phyloP scores from a whole-genome alignment of 1,140 invertebrate genomes.

The Drosophila persimilis region DNA sequence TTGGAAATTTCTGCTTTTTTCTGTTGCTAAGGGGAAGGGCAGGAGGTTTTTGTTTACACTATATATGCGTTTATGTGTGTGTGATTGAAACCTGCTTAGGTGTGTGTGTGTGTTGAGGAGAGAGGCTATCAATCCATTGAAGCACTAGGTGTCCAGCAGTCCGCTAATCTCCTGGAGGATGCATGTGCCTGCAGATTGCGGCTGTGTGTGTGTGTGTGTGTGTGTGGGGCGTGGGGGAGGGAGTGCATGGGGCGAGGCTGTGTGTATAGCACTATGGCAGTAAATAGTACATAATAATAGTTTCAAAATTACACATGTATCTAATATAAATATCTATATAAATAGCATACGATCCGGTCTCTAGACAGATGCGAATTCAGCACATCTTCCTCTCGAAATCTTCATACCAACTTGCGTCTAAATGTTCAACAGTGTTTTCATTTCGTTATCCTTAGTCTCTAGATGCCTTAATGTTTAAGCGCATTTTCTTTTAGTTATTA shows the following conservation, averaged over 20 bases:
- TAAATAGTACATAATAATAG: slow-evolving; percentile 71
- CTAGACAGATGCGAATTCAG: slow-evolving; percentile 58
- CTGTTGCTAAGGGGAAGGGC: slow-evolving; percentile 8
- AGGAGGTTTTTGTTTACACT: slow-evolving; percentile 9
- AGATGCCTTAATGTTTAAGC: slow-evolving; percentile 41
- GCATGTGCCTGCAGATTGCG: slow-evolving; percentile 16
- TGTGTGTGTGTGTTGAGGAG: slow-evolving; percentile 24
- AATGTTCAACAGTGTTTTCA: slow-evolving; percentile 67
- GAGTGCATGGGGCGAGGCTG: slow-evolving; percentile 16
- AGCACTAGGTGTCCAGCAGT: slow-evolving; percentile 31
- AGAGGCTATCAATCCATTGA: slow-evolving; percentile 33
- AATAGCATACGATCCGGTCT: slow-evolving; percentile 66
- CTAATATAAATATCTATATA: slow-evolving; percentile 71
- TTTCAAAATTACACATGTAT: slow-evolving; percentile 68
- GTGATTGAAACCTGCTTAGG: slow-evolving; percentile 47
- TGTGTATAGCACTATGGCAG: slow-evolving; percentile 70
- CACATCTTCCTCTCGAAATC: slow-evolving; percentile 33
- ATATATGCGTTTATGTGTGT: slow-evolving; percentile 11
- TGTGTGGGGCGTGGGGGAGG: slow-evolving; percentile 25
- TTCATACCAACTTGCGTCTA: slow-evolving; percentile 45
- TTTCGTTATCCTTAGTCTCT: slow-evolving; percentile 28
- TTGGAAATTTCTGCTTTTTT: slow-evolving; percentile 17
- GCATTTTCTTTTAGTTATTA: slow-evolving; percentile 21
- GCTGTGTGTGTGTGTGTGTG: slow-evolving; percentile 16
- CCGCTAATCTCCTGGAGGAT: slow-evolving; percentile 39